Base-by-base conservation (phyloP, 2,113 vertebrate species). In the Hippocampus comes region DNA sequence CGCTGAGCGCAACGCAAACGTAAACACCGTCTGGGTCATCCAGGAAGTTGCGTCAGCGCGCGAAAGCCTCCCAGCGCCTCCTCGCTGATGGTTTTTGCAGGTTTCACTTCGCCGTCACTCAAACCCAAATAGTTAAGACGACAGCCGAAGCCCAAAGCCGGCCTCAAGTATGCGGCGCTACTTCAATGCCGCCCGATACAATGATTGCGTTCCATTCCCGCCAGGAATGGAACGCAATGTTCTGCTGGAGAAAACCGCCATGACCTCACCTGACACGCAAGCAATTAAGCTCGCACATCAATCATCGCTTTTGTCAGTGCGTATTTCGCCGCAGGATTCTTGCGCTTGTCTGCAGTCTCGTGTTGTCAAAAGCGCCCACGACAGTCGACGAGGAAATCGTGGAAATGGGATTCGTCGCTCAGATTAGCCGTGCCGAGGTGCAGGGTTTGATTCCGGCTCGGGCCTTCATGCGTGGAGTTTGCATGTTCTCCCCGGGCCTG, bases 31-130 rank as follows among this genome's bases (percentile, higher is more conserved):
- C 34, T 6, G 34, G 34, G 30, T 30, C 30, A 2, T 30, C 30
- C 3, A 2, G 30, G 34, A 38, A 38, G 34, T 6, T 6, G 5
- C 30, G 30, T 34, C 30, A 5, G 30, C 30, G 30, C 30, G 30
- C 30, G 30, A 30, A 30, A 30, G 30, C 30, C 30, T 30, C 30
- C 2, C 30, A 30, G 2, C 27, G 30, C 30, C 2, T 3, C 55
- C 30, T 27, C 69, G 68, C 66, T 86, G 80, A 90, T 88, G 76
- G 68, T 88, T 89, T 85, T 82, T 68, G 78, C 55, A 20, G 20
- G 6, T 0, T 0, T 51, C 55, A 77, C 71, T 72, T 20, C 17
- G 9, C 77, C 77, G 77, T n/a, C 74, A 43, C 17, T 83, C 70
- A 70, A 49, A 25, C 34, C 21, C 23, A 77, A 79, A 21, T 61